These are phyloP conservation scores for Petaurus breviceps DNA, from an alignment of 2,113 vertebrate genomes.

Conservation along the genomic window DNA sequence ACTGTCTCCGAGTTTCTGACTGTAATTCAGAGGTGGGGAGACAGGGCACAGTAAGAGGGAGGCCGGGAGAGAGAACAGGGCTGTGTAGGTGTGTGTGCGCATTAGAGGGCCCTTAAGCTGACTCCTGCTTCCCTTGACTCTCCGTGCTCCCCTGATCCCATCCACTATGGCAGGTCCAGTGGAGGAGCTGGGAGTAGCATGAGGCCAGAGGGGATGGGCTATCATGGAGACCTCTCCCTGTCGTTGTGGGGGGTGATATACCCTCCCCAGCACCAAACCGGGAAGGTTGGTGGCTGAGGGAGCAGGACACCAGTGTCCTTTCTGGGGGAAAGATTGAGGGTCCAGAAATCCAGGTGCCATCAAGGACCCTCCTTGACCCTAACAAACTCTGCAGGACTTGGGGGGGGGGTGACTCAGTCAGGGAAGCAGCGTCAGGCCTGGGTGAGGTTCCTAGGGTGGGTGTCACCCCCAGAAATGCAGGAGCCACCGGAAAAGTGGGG, in stretches of 20 bases:
- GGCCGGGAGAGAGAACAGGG: background rate
- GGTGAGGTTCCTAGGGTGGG: constrained; percentile 67
- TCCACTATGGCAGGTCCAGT: background rate
- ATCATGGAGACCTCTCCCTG: background rate
- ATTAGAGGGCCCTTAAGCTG: background rate
- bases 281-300: background rate
- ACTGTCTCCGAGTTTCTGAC: background rate
- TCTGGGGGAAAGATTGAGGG: background rate
- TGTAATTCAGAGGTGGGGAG: background rate
- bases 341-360: constrained; percentile 24
- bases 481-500: constrained; percentile 71
- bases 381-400: constrained; percentile 59
- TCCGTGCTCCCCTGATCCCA: no score
- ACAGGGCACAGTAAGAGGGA: background rate
- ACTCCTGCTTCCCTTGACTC: background rate
- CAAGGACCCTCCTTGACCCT: constrained; percentile 15
- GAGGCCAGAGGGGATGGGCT: no score
- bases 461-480: constrained; percentile 73
- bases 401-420: constrained; percentile 67
- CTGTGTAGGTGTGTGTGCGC: background rate
- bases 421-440: constrained; percentile 59
- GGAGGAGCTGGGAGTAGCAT: background rate
- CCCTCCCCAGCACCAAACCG: background rate
- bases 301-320: background rate
- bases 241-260: background rate